Conservation (phyloP, 2,888 invertebrate genomes). For the Gryllus longicercus region DNA sequence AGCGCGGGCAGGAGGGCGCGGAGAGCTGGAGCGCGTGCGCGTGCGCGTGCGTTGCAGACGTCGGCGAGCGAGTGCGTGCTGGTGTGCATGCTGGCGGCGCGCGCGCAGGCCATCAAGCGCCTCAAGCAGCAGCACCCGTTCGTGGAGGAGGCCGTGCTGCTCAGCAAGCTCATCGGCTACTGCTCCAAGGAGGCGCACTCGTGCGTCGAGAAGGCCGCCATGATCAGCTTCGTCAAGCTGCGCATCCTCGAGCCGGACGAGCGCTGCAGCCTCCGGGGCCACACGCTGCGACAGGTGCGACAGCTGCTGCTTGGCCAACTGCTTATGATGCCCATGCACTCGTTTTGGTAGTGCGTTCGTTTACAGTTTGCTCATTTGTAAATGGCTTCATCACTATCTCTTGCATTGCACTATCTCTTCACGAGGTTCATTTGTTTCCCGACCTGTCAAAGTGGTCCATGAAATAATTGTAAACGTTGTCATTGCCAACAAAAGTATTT, state of each 20-base stretch:
- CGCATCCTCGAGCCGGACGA: slow-evolving; percentile 86
- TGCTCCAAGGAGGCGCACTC: slow-evolving; percentile 89
- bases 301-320: neutral
- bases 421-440: too few species aligned
- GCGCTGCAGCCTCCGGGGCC: slow-evolving; percentile 74
- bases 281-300: slow-evolving; percentile 69
- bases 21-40: too few species aligned
- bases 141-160: slow-evolving; percentile 82
- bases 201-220: slow-evolving; percentile 89
- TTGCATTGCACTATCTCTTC: too few species aligned
- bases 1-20: too few species aligned
- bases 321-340: neutral
- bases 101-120: slow-evolving; percentile 81
- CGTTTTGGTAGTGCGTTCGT: too few species aligned
- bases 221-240: slow-evolving; percentile 89
- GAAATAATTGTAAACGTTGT: too few species aligned
- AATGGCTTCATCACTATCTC: too few species aligned
- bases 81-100: slow-evolving; percentile 86
- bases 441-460: too few species aligned
- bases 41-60: slow-evolving; percentile 58
- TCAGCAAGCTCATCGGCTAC: slow-evolving; percentile 91
- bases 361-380: too few species aligned
- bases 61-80: slow-evolving; percentile 94
- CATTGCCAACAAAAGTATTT: too few species aligned
- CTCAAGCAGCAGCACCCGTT: slow-evolving; percentile 81